Conservation (phyloP, 2,113 vertebrate species). For the Cervus canadensis region DNA sequence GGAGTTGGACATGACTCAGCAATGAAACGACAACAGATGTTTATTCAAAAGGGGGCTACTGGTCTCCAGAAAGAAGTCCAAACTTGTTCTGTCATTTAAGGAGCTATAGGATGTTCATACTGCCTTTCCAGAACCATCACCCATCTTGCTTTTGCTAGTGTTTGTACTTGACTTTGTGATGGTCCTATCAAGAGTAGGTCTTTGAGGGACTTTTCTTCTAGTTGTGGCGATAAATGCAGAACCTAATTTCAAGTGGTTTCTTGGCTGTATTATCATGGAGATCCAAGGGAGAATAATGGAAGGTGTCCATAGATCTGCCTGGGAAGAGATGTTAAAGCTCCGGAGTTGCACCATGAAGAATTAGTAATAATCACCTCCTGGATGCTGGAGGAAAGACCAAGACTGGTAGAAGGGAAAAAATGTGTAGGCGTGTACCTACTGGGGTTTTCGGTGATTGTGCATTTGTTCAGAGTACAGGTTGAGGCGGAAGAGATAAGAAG, state of each 20-base stretch:
- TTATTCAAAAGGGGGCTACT: neutral
- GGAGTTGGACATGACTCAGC: neutral
- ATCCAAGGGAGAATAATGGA: neutral
- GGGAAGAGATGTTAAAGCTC: neutral
- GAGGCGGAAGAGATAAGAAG: neutral
- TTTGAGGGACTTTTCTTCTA: neutral
- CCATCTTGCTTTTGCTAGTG: neutral
- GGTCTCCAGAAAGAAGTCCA: neutral
- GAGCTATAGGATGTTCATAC: neutral
- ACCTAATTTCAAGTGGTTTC: neutral
- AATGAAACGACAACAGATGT: rapidly evolving
- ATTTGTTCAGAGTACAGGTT: neutral
- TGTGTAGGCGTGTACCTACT: neutral
- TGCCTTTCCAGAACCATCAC: neutral
- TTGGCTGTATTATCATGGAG: neutral
- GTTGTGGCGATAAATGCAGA: neutral
- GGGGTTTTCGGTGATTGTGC: too few species aligned
- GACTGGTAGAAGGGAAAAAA: neutral
- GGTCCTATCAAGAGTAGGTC: neutral
- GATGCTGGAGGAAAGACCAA: neutral
- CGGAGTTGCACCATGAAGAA: neutral
- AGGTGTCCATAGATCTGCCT: neutral
- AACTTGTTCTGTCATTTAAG: neutral
- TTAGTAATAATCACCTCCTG: neutral
- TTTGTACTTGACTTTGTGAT: neutral